A percentile compares a stretch with the other conserved stretches of the same genome.
These are phyloP conservation scores for Caenorhabditis sp. DNA, from an alignment of 2,888 invertebrate species.

Conservation along the genomic window DNA sequence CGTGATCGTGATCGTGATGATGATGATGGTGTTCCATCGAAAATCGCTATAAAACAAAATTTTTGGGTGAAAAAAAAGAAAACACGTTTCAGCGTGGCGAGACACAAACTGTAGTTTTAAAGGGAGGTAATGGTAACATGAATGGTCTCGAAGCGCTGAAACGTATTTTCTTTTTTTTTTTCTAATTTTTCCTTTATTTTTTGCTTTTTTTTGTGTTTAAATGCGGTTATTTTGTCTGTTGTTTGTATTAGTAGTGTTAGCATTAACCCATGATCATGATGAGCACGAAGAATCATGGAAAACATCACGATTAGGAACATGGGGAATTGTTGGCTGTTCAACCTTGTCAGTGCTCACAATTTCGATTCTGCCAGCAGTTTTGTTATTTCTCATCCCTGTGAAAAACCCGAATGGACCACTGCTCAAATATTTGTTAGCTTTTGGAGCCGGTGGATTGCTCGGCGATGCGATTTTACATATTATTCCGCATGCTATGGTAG, in stretches of 20 bases:
- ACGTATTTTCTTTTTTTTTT: background rate
- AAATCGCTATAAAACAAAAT: background rate
- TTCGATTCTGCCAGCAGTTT: no score
- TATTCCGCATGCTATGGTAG: constrained; percentile 85
- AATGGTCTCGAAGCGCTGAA: background rate
- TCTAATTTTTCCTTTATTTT: no score
- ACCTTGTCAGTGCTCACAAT: no score
- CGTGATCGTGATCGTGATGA: background rate
- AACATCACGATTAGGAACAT: no score
- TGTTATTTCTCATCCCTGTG: background rate
- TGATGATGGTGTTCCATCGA: background rate
- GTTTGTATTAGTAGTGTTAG: no score
- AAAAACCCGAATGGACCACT: constrained; percentile 79
- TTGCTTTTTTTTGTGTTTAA: no score
- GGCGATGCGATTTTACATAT: constrained; percentile 98
- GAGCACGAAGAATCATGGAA: no score
- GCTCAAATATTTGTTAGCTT: constrained; percentile 83
- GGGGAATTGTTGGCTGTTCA: no score
- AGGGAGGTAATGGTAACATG: background rate
- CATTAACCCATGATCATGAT: no score
- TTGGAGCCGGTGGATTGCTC: constrained; percentile 85
- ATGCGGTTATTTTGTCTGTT: no score
- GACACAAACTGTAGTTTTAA: background rate
- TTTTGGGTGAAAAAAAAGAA: background rate
- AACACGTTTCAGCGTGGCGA: background rate